Evolutionary conservation across 2,888 invertebrate species (phyloP).

Genomic region (Platynereis dumerilii): DNA sequence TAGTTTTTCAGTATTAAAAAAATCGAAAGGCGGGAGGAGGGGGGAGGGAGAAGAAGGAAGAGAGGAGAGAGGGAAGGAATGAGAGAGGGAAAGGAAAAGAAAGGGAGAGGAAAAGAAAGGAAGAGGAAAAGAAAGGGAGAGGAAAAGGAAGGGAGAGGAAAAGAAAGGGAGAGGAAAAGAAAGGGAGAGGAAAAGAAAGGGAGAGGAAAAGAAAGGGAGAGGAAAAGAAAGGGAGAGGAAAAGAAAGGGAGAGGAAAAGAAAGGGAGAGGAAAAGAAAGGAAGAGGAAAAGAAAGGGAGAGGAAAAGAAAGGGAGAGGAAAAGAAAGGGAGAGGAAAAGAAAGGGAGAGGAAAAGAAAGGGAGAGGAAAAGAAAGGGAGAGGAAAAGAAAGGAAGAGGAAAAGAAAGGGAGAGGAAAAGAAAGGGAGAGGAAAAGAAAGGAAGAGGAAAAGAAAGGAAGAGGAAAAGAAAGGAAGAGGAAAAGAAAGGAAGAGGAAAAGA

Average conservation of each 20-base stretch:
- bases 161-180: no score
- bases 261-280: slow-evolving; percentile 5
- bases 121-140: slow-evolving; percentile 5
- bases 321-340: no score
- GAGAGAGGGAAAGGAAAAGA: slow-evolving; percentile 6
- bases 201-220: slow-evolving; percentile 5
- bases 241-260: no score
- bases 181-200: slow-evolving; percentile 1
- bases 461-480: background rate
- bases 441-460: background rate
- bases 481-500: background rate
- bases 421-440: background rate
- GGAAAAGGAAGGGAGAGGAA: slow-evolving; percentile 6
- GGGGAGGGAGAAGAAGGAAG: slow-evolving; percentile 6
- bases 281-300: background rate
- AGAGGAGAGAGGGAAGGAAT: no score
- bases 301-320: slow-evolving; percentile 2
- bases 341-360: background rate
- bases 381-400: slow-evolving; percentile 5
- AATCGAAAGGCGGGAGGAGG: no score
- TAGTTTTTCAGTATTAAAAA: no score
- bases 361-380: no score
- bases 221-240: slow-evolving; percentile 5
- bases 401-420: slow-evolving; percentile 2
- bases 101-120: slow-evolving; percentile 5